phyloP scores from a whole-genome alignment of 2,888 invertebrate species.

The Andrena haemorrhoa region DNA sequence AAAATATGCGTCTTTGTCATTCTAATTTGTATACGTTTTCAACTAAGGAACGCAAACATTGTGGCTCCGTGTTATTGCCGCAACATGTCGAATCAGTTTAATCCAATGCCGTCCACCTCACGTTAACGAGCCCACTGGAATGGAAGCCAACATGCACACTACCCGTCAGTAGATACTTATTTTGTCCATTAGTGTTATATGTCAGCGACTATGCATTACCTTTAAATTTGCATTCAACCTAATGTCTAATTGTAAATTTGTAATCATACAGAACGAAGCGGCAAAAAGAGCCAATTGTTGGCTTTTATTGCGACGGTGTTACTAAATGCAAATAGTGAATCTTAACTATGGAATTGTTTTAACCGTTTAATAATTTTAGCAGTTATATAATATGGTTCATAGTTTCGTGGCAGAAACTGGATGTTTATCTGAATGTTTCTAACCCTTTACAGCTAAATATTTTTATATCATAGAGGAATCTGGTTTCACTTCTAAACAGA shows the following conservation, averaged over 20 bases:
- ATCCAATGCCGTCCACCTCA: conserved; percentile 83
- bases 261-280: conserved; percentile 4
- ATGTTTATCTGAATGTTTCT: conserved; percentile 36
- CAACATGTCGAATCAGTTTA: conserved; percentile 80
- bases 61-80: conserved; percentile 78
- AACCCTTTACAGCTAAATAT: conserved; percentile 44
- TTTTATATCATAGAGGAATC: conserved; percentile 47
- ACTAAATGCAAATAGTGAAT: conserved; percentile 23
- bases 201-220: conserved; percentile 28
- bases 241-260: conserved; percentile 26
- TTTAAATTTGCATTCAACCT: conserved; percentile 23
- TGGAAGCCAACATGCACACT: conserved; percentile 62
- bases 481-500: conserved; percentile 37
- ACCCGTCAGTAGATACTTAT: conserved; percentile 53
- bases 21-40: conserved; percentile 44
- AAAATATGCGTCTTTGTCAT: background rate
- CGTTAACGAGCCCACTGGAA: conserved; percentile 71
- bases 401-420: conserved; percentile 21
- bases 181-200: conserved; percentile 30
- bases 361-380: conserved; percentile 27
- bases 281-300: background rate
- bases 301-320: conserved; percentile 13
- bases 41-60: conserved; percentile 72
- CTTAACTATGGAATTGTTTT: conserved; percentile 22
- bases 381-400: conserved; percentile 11